Conservation (phyloP, 1,140 invertebrate genomes). For the Drepana arcuata region DNA sequence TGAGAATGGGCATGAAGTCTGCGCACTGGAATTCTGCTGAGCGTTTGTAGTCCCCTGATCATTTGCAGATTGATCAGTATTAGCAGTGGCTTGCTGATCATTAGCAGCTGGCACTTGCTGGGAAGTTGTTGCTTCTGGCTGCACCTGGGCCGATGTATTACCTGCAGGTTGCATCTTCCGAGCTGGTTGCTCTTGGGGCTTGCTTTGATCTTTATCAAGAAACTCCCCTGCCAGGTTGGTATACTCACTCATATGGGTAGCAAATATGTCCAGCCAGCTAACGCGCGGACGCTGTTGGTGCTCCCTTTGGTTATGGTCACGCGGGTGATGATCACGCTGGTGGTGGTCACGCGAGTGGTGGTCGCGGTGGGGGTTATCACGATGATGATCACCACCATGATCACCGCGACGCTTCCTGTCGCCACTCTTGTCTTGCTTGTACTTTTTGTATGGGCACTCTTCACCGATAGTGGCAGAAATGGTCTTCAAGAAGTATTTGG, state of each 20-base stretch:
- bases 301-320: slow-evolving; percentile 16
- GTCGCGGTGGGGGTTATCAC: slow-evolving; percentile 16
- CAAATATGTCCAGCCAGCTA: slow-evolving; percentile 59
- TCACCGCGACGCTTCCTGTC: slow-evolving; percentile 28
- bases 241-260: slow-evolving; percentile 63
- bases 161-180: background rate
- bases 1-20: slow-evolving; percentile 16
- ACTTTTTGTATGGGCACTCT: slow-evolving; percentile 29
- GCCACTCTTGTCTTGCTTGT: slow-evolving; percentile 29
- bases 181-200: background rate
- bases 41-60: too few species aligned
- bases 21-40: too few species aligned
- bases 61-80: too few species aligned
- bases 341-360: slow-evolving; percentile 12
- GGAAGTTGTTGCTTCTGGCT: slow-evolving; percentile 10
- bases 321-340: slow-evolving; percentile 10
- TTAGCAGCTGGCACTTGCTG: slow-evolving; percentile 4
- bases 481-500: background rate
- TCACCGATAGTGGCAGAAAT: slow-evolving; percentile 14
- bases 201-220: too few species aligned
- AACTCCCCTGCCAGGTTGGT: slow-evolving; percentile 62
- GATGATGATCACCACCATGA: slow-evolving; percentile 11
- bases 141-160: slow-evolving; percentile 9
- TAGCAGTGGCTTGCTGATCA: too few species aligned
- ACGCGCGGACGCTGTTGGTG: slow-evolving; percentile 18